Base-by-base conservation (phyloP, 2,888 invertebrate species). In the Crossocerus cetratus region DNA sequence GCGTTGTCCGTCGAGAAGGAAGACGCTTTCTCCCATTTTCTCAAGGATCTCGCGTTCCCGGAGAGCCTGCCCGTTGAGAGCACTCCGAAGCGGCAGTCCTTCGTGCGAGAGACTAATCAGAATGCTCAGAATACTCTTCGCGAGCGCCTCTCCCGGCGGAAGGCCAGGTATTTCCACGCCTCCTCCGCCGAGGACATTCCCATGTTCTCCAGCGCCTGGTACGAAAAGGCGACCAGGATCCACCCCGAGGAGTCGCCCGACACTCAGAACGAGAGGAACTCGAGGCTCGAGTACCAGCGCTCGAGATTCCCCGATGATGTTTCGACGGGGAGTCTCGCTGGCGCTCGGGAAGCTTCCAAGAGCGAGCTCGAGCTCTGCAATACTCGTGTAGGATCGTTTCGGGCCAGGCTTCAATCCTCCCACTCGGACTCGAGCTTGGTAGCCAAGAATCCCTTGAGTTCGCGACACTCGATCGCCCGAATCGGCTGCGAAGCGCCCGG, bases 201-300 rank as follows among this genome's bases (percentile, higher is more conserved):
- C 2, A 5, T 4, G 8, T 55, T 49, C 22, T 45, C 14, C 18
- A 21, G 4, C 63, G 2, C 61, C 14, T 16, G 18, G 18, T 16
- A 49, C 45, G 45, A 55, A 2, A 4, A 45, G 13, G 16, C 49
- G 2, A 21, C 22, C 20, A 21, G 11, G 54, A 20, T 43, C 21
- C 5, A 42, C 11, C 13, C 32, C 8, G 49, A 16, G 3, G 43
- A 58, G 11, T 18, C 85, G 0, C 85, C 86, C 1, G 82, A 75
- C 16, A 68, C 82, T 8, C 86, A 88, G 32, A 89, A 88, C 67
- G 56, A 64, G 42, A 78, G 77, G 21, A 89, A 89, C 68, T 76
- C 80, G 2, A 74, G 80, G 11, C 66, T 87, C 58, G 84, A 84
- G 55, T 84, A 87, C 63, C 65, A 75, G 42, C 49, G 55, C 3